Base-by-base conservation (phyloP, 2,797 vertebrate genomes). In the Microctenopoma steveboyesi region DNA sequence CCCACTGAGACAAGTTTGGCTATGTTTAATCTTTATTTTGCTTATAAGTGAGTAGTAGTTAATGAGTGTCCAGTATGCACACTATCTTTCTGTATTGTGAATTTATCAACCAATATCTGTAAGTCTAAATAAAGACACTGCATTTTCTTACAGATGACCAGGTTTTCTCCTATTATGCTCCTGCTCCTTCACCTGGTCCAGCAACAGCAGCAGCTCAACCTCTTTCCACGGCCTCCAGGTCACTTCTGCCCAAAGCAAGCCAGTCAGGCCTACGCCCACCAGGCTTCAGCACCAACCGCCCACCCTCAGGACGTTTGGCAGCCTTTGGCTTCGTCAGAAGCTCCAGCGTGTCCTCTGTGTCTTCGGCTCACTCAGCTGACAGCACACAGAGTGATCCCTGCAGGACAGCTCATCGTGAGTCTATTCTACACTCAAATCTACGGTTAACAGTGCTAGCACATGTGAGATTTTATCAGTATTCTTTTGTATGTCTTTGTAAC, bases 241-340 rank as follows among this genome's bases (percentile, higher is more conserved):
- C 96, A 35, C 93, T 90, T 79, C 94, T 97, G 4, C 96, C 96
- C 5, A 98, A 98, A 86, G 91, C 91, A 0, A 94, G 94, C 63
- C 94, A 92, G 11, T 95, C 96, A 0, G 96, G 96, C 54, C 95
- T 99, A 56, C 96, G 97, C 1, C 94, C 96, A 56, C 97, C 97
- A 0, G 96, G 96, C n/a, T 92, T 81, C 76, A 86, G 72, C 73
- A 96, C 97, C 76, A 95, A 94, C 0, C 94, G 97, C 1, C 85
- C 95, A 58, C 96, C 96, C 0, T 92, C 96, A 0, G 93, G 96
- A 33, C 97, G 97, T 33, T 92, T 98, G 81, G 95, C 96, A 0
- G 95, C 96, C 0, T 97, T 99, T 28, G 96, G 97, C 56, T 99
- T 99, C 9, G 95, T 98, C 71, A 93, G 97, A 72, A 99, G 95